These are phyloP conservation scores for Florisuga fusca DNA, from an alignment of 2,797 vertebrate species.

Conservation along the genomic window DNA sequence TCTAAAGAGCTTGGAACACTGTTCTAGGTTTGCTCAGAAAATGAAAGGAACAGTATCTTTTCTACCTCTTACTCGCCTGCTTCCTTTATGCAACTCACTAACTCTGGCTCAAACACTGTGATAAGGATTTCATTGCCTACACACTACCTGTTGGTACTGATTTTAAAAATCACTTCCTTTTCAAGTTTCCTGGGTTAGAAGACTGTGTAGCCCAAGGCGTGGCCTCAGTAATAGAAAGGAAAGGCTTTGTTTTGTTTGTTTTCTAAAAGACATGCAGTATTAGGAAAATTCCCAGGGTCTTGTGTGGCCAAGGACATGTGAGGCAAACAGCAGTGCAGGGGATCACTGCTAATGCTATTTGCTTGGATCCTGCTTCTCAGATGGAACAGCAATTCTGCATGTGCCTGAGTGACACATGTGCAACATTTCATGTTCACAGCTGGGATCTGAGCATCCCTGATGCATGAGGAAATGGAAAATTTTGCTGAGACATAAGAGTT, in stretches of 20 bases:
- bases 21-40: neutral
- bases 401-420: neutral
- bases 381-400: neutral
- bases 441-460: neutral
- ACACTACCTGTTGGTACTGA: neutral
- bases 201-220: neutral
- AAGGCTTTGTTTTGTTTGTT: neutral
- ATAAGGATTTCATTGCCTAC: neutral
- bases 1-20: neutral
- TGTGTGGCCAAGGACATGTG: rapidly evolving
- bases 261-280: neutral
- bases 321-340: neutral
- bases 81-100: neutral
- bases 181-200: neutral
- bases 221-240: neutral
- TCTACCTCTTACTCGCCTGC: neutral
- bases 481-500: neutral
- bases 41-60: neutral
- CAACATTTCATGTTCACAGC: neutral
- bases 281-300: neutral
- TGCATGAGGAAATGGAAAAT: neutral
- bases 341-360: neutral
- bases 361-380: neutral
- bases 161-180: neutral
- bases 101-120: neutral